Percentiles rank a stretch among this genome's conserved stretches.
phyloP scores from a whole-genome alignment of 2,888 invertebrate genomes.

The Dryococelus australis region DNA sequence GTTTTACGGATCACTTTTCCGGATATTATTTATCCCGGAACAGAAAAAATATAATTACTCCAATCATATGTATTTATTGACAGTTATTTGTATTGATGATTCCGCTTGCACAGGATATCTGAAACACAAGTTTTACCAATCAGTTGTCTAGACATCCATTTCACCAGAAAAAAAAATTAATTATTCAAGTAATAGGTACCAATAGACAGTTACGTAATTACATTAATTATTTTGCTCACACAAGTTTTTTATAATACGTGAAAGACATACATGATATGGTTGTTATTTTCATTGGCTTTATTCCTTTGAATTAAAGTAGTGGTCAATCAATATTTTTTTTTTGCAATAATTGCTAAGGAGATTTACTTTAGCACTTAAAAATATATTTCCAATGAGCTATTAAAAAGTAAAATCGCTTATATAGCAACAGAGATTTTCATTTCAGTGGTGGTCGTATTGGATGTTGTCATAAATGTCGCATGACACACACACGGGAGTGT shows the following conservation, averaged over 20 bases:
- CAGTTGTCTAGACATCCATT: background rate
- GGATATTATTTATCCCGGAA: background rate
- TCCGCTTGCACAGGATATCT: background rate
- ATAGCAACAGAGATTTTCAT: background rate
- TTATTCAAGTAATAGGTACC: background rate
- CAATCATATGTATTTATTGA: background rate
- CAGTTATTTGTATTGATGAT: conserved; percentile 6
- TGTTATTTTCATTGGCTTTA: background rate
- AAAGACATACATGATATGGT: background rate
- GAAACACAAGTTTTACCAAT: background rate
- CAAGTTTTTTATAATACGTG: background rate
- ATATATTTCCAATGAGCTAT: conserved; percentile 11
- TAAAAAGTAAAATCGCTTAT: background rate
- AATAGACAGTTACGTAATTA: background rate
- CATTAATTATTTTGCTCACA: background rate
- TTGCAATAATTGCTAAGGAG: conserved; percentile 17
- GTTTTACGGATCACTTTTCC: background rate
- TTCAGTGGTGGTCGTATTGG: conserved; percentile 4
- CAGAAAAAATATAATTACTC: background rate
- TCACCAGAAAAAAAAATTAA: background rate
- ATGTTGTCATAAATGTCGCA: conserved; percentile 19
- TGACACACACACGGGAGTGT: conserved; percentile 5
- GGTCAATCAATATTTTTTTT: background rate
- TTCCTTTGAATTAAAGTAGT: background rate
- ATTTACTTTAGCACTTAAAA: conserved; percentile 2